Evolutionary conservation across 2,113 vertebrate species (phyloP), one percentile per base, ranked within the genome.

Genomic region (Chionis minor): DNA sequence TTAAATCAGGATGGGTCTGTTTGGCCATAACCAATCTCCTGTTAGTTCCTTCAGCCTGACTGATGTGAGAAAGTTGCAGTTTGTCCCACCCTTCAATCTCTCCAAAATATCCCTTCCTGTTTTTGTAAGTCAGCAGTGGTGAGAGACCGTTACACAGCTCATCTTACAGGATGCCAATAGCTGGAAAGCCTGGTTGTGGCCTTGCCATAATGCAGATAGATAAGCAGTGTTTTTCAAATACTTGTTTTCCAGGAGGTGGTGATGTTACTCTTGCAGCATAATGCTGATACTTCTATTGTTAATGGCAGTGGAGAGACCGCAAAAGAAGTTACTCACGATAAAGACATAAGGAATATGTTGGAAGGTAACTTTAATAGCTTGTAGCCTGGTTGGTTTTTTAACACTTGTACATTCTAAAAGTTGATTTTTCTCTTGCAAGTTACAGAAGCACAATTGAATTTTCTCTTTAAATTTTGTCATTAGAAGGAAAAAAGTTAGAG

Each of bases 301-400:
- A 99, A 99, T 54, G 99, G 99, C 86, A 98, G 96, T 32, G 99
- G 98, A 90, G 98, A 99, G 96, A 99, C 98, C 72, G 98, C 99
- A 42, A 99, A 98, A 97, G 99, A 98, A 94, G 98, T 99, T 87
- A 99, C 99, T 61, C 98, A 99, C 52, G 99, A 99, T 93, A 99
- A 98, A 98, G 99, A 99, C 97, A 99, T 99, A 95, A 98, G 98
- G 94, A 98, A 96, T 94, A 99, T 99, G 99, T 98, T 99, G 79
- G 98, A 99, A 98, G 99, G 99, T 99, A 98, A 98, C 56, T 79
- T 66, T 40, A 91, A 26, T 81, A 71, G 59, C 8, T 28, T 17
- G 30, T 17, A 17, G 40, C 47, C 44, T 74, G 51, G 23, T 79
- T 35, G 3, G 33, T 30, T 0, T 65, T 10, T 44, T 77, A 49